These are phyloP conservation scores for Cyphomyrus discorhynchus DNA, from an alignment of 2,113 vertebrate species.

Conservation along the genomic window DNA sequence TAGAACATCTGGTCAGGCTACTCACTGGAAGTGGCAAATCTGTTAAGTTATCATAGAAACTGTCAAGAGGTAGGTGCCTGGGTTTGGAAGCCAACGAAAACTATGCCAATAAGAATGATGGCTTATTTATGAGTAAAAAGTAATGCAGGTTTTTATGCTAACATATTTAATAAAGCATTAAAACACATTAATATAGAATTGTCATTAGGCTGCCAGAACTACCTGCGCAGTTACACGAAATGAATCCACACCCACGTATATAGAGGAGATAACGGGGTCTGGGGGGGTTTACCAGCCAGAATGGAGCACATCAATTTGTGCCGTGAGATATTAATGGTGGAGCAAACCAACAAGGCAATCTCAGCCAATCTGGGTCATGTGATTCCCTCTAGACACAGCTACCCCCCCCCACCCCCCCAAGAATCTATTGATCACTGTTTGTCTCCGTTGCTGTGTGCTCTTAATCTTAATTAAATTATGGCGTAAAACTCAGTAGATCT, in stretches of 20 bases:
- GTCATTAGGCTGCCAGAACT: background rate
- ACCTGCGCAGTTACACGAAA: background rate
- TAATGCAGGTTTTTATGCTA: background rate
- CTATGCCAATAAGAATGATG: background rate
- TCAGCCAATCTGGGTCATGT: background rate
- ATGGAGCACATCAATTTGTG: background rate
- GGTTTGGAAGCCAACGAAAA: background rate
- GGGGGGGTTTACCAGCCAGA: background rate
- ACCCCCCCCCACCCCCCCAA: background rate
- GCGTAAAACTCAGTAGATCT: slow-evolving; percentile 11
- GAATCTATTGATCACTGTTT: slow-evolving; percentile 33
- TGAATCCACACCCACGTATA: background rate
- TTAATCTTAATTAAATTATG: slow-evolving; percentile 36
- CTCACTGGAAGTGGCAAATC: background rate
- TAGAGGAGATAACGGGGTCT: background rate
- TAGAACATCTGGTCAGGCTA: background rate
- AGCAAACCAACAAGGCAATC: background rate
- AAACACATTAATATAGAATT: background rate
- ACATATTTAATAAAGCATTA: background rate
- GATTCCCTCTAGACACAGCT: background rate
- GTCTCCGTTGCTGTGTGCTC: slow-evolving; percentile 22
- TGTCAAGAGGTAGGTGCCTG: background rate
- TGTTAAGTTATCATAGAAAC: background rate
- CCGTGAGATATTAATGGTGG: background rate
- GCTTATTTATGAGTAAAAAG: background rate